Base-by-base conservation (phyloP, 2,113 vertebrate species). In the Todiramphus saurophagus region DNA sequence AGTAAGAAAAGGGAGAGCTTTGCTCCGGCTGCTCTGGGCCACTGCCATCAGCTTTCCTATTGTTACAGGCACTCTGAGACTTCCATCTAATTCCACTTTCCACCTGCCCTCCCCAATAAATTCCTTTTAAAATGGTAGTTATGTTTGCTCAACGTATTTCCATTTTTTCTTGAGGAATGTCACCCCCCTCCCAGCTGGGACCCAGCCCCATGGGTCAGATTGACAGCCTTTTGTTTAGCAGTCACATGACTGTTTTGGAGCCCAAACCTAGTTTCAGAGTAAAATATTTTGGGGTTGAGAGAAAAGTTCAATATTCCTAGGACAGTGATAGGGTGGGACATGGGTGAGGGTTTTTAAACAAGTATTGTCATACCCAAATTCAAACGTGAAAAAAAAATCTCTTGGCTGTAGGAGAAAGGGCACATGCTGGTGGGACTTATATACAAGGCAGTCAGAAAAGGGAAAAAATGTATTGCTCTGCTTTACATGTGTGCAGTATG, bases 81-180 rank as follows among this genome's bases (percentile, higher is more conserved):
- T 70, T 35, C 8, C 25, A 75, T 80, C 46, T 72, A 80, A 90
- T 94, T 92, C 43, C 2, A 4, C 25, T 90, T 93, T 75, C 83
- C 90, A 82, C 76, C 90, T 94, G 28, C 37, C 58, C 43, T 94
- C 63, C 64, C 27, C 63, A 92, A 53, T 66, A 88, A 88, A 78
- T 88, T 68, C 55, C 33, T 93, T 81, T 46, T 19, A 76, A 92
- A 89, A 35, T 43, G 16, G 9, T 35, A 72, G 31, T n/a, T 75
- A 67, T 68, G 85, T 91, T 92, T 93, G 21, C 16, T 56, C 25
- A 77, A 96, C 92, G 75, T 96, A 85, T 89, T 89, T 94, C 62
- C 46, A 60, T 84, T 78, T 62, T 85, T 90, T 93, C 77, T 60
- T 86, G 66, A 90, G 55, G 58, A 91, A 84, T 46, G n/a, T 28